Conservation (phyloP, 1,140 invertebrate genomes). For the Hypothenemus hampei region DNA sequence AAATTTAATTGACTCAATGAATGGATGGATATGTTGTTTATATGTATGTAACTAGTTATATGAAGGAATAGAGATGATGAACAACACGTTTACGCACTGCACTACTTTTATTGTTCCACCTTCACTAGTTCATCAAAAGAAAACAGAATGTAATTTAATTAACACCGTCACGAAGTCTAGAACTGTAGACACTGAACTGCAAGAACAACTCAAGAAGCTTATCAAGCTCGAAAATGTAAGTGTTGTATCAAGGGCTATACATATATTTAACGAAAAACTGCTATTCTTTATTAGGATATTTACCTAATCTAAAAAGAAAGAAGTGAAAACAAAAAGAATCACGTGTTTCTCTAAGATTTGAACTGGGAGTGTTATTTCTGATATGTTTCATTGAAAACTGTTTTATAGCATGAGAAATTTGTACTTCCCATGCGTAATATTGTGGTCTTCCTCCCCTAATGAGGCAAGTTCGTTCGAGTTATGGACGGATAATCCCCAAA, state of each 20-base stretch:
- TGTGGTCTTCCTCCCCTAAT: neutral
- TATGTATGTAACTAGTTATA: no score
- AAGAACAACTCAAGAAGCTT: slow-evolving; percentile 7
- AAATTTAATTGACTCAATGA: no score
- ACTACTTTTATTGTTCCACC: no score
- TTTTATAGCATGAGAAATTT: neutral
- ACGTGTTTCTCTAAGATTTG: neutral
- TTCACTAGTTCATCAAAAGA: no score
- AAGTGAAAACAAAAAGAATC: neutral
- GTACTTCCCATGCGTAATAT: slow-evolving; percentile 1
- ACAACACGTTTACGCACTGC: no score
- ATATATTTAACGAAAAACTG: neutral
- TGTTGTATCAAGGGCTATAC: neutral
- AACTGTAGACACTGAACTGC: slow-evolving; percentile 7
- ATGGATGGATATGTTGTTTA: no score
- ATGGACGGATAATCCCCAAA: slow-evolving; percentile 12
- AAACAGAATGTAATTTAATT: no score
- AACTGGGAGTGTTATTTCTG: neutral
- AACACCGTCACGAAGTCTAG: slow-evolving; percentile 5
- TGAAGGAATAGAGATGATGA: no score
- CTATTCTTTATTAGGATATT: neutral
- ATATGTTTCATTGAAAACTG: neutral
- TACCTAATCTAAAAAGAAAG: neutral
- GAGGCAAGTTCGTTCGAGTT: neutral
- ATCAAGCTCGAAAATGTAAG: slow-evolving; percentile 7